phyloP scores from a whole-genome alignment of 1,140 invertebrate species.

The Ips typographus region DNA sequence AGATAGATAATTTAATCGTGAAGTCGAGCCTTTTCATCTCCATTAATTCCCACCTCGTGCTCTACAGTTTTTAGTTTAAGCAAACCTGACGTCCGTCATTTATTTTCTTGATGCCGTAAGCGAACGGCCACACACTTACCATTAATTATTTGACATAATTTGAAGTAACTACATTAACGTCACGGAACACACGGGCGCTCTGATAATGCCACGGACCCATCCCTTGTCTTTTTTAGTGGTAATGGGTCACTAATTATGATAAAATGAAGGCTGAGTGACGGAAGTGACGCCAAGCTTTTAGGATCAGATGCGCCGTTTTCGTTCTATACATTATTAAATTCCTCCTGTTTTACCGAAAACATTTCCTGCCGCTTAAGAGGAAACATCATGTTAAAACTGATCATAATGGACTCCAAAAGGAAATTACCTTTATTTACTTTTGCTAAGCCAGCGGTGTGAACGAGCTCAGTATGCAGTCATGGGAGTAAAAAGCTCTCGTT shows the following conservation, averaged over 20 bases:
- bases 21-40: background rate
- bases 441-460: too few relatives aligned
- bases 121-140: conserved; percentile 40
- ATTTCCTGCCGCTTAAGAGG: conserved; percentile 4
- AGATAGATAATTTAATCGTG: too few relatives aligned
- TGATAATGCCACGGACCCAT: conserved; percentile 34
- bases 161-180: conserved; percentile 42
- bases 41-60: background rate
- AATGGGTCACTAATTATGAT: conserved; percentile 33
- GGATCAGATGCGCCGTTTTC: conserved; percentile 18
- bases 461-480: too few relatives aligned
- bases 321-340: conserved; percentile 12
- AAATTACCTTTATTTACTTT: too few relatives aligned
- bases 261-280: conserved; percentile 37
- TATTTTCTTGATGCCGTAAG: conserved; percentile 40
- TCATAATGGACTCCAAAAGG: background rate
- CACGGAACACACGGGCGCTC: conserved; percentile 34
- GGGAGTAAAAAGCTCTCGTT: background rate
- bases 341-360: conserved; percentile 3
- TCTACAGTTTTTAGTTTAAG: conserved; percentile 26
- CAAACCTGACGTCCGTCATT: conserved; percentile 41
- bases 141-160: conserved; percentile 38
- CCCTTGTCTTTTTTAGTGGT: conserved; percentile 26
- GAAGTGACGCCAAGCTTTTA: conserved; percentile 27
- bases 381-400: conserved; percentile 1